Evolutionary conservation across 2,113 vertebrate species (phyloP).

Genomic region (Spea multiplicata): DNA sequence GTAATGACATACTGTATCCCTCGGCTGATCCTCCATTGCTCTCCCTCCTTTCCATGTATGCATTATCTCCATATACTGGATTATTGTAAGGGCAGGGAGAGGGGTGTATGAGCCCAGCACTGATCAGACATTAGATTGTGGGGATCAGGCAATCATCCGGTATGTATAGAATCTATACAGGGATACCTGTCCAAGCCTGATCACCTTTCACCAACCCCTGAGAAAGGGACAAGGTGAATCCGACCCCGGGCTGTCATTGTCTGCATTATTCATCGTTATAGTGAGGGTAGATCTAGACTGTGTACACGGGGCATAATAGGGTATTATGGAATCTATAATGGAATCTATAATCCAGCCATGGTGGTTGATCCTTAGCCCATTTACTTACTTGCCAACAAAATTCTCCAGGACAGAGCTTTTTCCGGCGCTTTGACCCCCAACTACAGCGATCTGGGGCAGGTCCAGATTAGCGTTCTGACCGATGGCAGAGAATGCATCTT

Average conservation of each 20-base stretch:
- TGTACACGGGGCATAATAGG: not conserved
- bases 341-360: conserved; percentile 17
- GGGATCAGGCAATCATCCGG: not conserved
- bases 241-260: not conserved
- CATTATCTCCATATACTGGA: too few relatives aligned
- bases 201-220: not conserved
- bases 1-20: conserved; percentile 32
- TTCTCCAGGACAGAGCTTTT: conserved; percentile 98
- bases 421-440: conserved; percentile 94
- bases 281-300: not conserved
- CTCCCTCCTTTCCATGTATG: not conserved
- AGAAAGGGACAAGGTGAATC: conserved; percentile 13
- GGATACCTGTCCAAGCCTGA: not conserved
- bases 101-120: not conserved
- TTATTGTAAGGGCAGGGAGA: too few relatives aligned
- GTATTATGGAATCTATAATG: not conserved
- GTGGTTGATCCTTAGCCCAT: conserved; percentile 10
- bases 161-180: not conserved
- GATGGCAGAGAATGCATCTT: conserved; percentile 94
- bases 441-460: conserved; percentile 96
- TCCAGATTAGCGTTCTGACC: conserved; percentile 92
- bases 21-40: conserved; percentile 33
- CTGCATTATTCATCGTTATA: conserved; percentile 17
- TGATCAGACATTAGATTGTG: not conserved
- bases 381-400: conserved; percentile 92